Evolutionary conservation across 2,888 invertebrate species (phyloP), one percentile per base, ranked within the genome.

Genomic region (Perdita meconis): DNA sequence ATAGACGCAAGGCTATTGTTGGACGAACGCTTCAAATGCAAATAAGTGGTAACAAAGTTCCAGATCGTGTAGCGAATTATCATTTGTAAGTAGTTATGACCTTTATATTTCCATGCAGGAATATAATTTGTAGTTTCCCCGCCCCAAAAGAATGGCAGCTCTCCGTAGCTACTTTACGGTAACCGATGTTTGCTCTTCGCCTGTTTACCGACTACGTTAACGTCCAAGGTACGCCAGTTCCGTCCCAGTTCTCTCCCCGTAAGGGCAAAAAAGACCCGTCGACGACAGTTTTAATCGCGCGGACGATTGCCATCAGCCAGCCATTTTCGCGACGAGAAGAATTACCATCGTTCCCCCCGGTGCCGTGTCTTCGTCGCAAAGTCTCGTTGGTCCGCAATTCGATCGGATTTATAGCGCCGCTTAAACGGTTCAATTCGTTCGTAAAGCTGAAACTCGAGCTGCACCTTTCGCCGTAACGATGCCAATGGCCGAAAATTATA

Each of bases 401-500:
- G 57, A 51, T 57, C 42, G 26, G 30, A 73, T 73, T 66, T 73
- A 65, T 53, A 12, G 16, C 10, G 13, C n/a, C 16, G 50, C 40
- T 71, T 61, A 61, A 78, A 61, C 36, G 55, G 34, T 63, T 36
- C 69, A 26, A 59, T 60, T 44, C 12, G 24, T 44, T 30, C 65
- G 47, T 36, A 51, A 56, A 65, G 36, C 42, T 50, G 38, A 36
- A 55, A 34, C 24, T 30, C 44, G 51, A 10, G 10, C 26, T 13
- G 22, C 60, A 22, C 13, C 44, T 13, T 24, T 6, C 61, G 38
- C 16, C 24, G 51, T 74, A 72, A 78, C 67, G 26, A 75, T 65
- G 34, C 42, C 50, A 42, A 69, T 47, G 66, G 65, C 77, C 56
- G 40, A 72, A 60, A 84, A 84, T 82, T 81, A 76, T 82, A 82